Conservation (phyloP, 1,140 invertebrate species). For the Harpegnathos saltator region DNA sequence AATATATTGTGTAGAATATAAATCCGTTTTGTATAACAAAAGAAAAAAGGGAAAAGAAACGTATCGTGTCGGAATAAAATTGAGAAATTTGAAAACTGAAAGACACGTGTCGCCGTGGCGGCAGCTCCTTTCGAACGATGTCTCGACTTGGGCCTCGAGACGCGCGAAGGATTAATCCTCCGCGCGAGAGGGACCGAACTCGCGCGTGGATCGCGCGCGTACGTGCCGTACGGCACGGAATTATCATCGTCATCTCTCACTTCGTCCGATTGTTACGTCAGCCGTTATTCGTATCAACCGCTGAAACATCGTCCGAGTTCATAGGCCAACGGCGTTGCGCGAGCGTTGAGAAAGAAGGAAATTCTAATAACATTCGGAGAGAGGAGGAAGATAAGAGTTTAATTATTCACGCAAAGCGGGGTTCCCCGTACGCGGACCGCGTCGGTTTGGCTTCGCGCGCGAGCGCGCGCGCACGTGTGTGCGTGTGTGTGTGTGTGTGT, state of each 20-base stretch:
- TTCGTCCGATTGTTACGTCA: constrained; percentile 59
- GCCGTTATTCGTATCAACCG: constrained; percentile 56
- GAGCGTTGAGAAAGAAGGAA: constrained; percentile 48
- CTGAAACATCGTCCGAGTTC: constrained; percentile 58
- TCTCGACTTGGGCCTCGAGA: too few relatives aligned
- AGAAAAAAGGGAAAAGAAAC: too few relatives aligned
- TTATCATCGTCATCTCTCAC: constrained; percentile 53
- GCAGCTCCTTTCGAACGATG: too few relatives aligned
- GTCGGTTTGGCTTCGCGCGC: constrained; percentile 68
- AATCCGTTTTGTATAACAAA: too few relatives aligned
- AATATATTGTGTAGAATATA: too few relatives aligned
- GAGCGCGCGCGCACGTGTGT: background rate
- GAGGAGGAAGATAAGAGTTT: constrained; percentile 66
- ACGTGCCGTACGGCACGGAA: too few relatives aligned
- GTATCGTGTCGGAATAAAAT: too few relatives aligned
- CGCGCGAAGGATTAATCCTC: too few relatives aligned
- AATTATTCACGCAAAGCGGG: constrained; percentile 70
- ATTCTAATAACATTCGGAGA: constrained; percentile 47
- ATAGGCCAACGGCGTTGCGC: constrained; percentile 43
- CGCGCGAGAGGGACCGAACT: too few relatives aligned
- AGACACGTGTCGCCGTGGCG: too few relatives aligned
- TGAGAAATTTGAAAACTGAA: too few relatives aligned
- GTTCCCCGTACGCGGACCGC: constrained; percentile 13
- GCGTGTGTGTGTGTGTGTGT: constrained; percentile 24
- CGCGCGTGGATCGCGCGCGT: too few relatives aligned